Conservation (phyloP, 2,888 invertebrate genomes). For the Lapara coniferarum region DNA sequence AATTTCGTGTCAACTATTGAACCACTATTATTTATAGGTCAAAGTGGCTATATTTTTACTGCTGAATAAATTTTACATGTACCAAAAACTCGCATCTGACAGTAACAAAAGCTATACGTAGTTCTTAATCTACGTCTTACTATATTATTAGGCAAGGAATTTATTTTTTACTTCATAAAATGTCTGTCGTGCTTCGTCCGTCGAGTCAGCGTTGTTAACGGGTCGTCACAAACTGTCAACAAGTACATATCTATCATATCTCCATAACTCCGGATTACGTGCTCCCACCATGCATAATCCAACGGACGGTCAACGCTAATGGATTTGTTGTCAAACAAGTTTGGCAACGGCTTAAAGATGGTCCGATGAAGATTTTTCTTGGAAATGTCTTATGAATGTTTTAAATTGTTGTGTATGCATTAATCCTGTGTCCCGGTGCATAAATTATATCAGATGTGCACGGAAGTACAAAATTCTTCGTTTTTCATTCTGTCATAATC, state of each 20-base stretch:
- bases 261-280: slow-evolving; percentile 24
- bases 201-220: not conserved
- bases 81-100: no score
- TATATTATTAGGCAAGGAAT: no score
- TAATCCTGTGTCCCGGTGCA: not conserved
- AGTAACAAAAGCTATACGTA: no score
- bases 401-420: not conserved
- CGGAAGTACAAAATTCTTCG: no score
- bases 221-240: slow-evolving; percentile 23
- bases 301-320: slow-evolving; percentile 26
- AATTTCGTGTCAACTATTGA: no score
- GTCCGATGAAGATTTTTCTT: slow-evolving; percentile 3
- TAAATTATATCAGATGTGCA: no score
- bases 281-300: slow-evolving; percentile 27
- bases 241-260: slow-evolving; percentile 17
- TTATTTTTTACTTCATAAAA: not conserved
- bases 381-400: not conserved
- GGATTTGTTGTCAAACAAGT: slow-evolving; percentile 40
- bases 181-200: not conserved
- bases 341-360: slow-evolving; percentile 31
- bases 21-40: no score
- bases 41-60: no score
- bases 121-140: no score
- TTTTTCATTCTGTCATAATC: no score
- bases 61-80: no score